Evolutionary conservation across 2,797 vertebrate genomes (phyloP).

Genomic region (Sphaeramia orbicularis): DNA sequence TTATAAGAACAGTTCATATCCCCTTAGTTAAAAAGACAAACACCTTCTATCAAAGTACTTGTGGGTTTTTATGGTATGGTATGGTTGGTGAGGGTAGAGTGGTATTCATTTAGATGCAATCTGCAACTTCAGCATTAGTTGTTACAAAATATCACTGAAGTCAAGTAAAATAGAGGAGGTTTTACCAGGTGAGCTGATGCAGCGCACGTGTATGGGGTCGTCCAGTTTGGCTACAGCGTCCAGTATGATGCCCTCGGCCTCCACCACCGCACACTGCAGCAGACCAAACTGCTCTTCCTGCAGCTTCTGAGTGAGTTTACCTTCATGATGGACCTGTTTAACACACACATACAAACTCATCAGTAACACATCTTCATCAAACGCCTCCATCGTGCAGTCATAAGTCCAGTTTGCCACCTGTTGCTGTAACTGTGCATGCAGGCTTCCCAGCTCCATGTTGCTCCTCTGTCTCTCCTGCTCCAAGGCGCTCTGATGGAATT

Average conservation of each 20-base stretch:
- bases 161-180: too few species aligned
- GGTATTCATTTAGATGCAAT: too few species aligned
- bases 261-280: conserved; percentile 84
- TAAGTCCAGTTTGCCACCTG: conserved; percentile 74
- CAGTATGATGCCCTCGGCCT: conserved; percentile 90
- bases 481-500: conserved; percentile 79
- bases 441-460: conserved; percentile 59
- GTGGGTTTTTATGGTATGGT: too few species aligned
- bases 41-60: too few species aligned
- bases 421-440: conserved; percentile 81
- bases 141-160: too few species aligned
- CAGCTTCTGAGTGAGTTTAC: conserved; percentile 74
- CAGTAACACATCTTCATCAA: background rate
- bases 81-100: too few species aligned
- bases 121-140: too few species aligned
- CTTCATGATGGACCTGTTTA: conserved; percentile 81
- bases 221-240: conserved; percentile 91
- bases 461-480: conserved; percentile 80
- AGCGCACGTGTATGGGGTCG: conserved; percentile 91
- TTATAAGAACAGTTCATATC: too few species aligned
- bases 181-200: conserved; percentile 90
- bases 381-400: background rate
- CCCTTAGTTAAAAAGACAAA: too few species aligned
- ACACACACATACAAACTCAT: conserved; percentile 25
- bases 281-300: conserved; percentile 87